phyloP scores from a whole-genome alignment of 2,113 vertebrate species.

The Aramus guarauna region DNA sequence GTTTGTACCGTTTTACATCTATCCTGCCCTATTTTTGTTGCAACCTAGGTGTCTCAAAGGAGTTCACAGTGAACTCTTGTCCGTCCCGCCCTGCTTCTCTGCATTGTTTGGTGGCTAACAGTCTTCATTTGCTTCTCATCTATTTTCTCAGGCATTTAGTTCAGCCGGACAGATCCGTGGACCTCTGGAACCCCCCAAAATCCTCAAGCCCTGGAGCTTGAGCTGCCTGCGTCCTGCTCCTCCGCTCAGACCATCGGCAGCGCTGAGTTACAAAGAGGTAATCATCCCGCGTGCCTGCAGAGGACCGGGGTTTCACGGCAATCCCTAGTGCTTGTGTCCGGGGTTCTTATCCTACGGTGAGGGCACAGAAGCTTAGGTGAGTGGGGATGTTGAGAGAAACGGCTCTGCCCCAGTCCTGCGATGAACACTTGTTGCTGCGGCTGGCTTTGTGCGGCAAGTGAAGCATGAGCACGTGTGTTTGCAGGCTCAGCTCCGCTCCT shows the following conservation, averaged over 20 bases:
- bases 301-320: neutral
- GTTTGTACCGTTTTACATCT: neutral
- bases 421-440: neutral
- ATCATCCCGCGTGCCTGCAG: neutral
- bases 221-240: slow-evolving; percentile 96
- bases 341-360: neutral
- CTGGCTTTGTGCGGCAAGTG: neutral
- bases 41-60: neutral
- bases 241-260: slow-evolving; percentile 93
- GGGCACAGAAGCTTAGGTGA: neutral
- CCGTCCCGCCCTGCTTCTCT: neutral
- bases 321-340: neutral
- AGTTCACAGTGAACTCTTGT: neutral
- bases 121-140: slow-evolving; percentile 64
- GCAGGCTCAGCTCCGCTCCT: neutral
- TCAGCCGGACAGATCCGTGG: slow-evolving; percentile 77
- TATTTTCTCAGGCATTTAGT: slow-evolving; percentile 80
- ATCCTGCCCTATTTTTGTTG: neutral
- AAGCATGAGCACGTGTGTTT: rapidly evolving
- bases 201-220: slow-evolving; percentile 94
- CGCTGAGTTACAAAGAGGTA: slow-evolving; percentile 98
- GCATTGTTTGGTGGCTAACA: neutral
- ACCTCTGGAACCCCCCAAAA: slow-evolving; percentile 91
- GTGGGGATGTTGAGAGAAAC: neutral
- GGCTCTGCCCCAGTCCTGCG: neutral